Base-by-base conservation (phyloP, 2,888 invertebrate genomes). In the Ennomos erosarius region DNA sequence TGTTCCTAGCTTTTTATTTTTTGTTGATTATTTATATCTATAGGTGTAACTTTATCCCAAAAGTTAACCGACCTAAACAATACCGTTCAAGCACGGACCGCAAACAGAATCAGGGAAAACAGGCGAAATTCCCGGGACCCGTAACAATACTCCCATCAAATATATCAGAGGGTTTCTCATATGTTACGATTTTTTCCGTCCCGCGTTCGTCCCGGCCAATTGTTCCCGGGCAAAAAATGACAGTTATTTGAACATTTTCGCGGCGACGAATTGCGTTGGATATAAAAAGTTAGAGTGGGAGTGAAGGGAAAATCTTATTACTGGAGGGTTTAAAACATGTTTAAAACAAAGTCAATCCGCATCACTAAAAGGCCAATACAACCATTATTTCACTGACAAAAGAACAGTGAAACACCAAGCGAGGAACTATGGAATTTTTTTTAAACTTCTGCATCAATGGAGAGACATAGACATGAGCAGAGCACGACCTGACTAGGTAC, bases 171-270 rank as follows among this genome's bases (percentile, higher is more conserved):
- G 68, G 68, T 59, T 71, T 66, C 75, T 81, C 82, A 73, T 85
- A 81, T 70, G 81, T 85, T 76, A 79, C 72, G 62, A 68, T 76
- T 84, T 85, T 81, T 82, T 79, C 69, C 68, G 55, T 62, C 65
- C 58, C 65, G 73, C 73, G 76, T 72, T 63, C 65, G 65, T 50
- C 63, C 70, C 64, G 69, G 57, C 68, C 82, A 79, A 84, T 84
- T 82, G 82, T 78, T 71, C 64, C 58, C 62, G 59, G 59, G 63
- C 70, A 85, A 85, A 82, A 85, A 83, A 79, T 82, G 79, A 79
- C 83, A 79, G 71, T 74, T 78, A 81, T 79, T 78, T 76, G 79
- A 68, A 63, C 71, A 71, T 78, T 84, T 78, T 78, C 74, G 68
- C 76, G 70, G 67, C 71, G 67, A 71, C 76, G 78, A 76, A 78